A percentile compares a stretch with the other conserved stretches of the same genome.
Evolutionary conservation across 2,888 invertebrate species (phyloP).

Genomic region (Chrysina gloriosa): DNA sequence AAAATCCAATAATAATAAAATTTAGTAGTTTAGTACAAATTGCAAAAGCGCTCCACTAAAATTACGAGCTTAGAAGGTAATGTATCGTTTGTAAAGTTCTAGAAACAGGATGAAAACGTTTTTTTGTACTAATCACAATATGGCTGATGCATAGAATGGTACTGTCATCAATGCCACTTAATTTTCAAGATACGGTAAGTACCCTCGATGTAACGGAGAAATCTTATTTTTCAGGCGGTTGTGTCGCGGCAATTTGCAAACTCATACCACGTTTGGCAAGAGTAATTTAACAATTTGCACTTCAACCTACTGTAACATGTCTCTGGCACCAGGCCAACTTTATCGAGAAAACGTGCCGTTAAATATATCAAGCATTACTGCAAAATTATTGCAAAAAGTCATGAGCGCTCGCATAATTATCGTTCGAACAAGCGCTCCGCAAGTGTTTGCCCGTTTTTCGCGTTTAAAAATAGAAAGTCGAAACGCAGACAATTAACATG

Average conservation of each 20-base stretch:
- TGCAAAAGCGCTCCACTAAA: no score
- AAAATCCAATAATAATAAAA: no score
- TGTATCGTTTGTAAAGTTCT: no score
- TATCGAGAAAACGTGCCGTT: slow-evolving; percentile 17
- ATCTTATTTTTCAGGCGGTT: background rate
- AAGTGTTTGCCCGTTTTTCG: slow-evolving; percentile 16
- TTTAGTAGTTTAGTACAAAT: no score
- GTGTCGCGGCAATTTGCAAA: background rate
- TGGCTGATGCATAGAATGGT: no score
- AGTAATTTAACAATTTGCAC: slow-evolving; percentile 2
- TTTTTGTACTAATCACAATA: no score
- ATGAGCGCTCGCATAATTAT: slow-evolving; percentile 5
- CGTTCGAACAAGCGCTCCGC: background rate
- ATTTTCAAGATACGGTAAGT: no score
- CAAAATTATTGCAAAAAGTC: slow-evolving; percentile 19
- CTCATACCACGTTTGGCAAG: background rate
- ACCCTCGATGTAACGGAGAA: background rate
- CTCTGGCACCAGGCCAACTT: slow-evolving; percentile 24
- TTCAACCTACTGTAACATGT: background rate
- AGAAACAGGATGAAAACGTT: no score
- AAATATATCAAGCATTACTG: slow-evolving; percentile 20
- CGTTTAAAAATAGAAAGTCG: slow-evolving; percentile 19
- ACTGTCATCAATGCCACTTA: no score
- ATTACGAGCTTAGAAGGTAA: no score
- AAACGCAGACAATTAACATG: slow-evolving; percentile 9